These are phyloP conservation scores for Oostethus manadensis DNA, from an alignment of 2,113 vertebrate genomes.

Conservation along the genomic window DNA sequence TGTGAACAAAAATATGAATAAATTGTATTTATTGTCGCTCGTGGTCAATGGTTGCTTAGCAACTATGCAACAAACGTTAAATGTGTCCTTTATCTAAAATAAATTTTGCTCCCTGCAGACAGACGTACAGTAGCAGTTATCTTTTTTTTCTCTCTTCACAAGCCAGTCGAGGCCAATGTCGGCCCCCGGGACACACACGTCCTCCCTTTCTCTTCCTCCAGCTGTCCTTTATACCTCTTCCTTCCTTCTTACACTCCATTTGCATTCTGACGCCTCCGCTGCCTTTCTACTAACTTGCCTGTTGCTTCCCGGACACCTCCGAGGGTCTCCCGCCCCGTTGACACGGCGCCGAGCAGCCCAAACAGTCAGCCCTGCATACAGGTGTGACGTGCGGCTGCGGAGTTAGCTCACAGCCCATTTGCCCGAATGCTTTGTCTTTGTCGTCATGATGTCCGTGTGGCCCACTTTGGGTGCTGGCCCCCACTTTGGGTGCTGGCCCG, in stretches of 20 bases:
- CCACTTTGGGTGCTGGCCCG: background rate
- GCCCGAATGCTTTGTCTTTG: background rate
- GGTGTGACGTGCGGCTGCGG: conserved; percentile 11
- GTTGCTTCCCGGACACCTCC: conserved; percentile 44
- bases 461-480: background rate
- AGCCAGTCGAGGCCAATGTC: conserved; percentile 11
- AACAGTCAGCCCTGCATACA: conserved; percentile 23
- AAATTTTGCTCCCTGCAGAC: background rate
- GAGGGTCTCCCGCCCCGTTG: conserved; percentile 3
- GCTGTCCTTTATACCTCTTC: conserved; percentile 37
- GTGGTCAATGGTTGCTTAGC: background rate
- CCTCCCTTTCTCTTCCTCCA: conserved; percentile 33
- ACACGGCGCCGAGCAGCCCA: conserved; percentile 14
- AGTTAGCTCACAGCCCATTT: conserved; percentile 23
- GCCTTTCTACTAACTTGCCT: conserved; percentile 29
- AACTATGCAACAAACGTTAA: background rate
- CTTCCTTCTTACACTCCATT: conserved; percentile 6
- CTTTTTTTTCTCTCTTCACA: conserved; percentile 2
- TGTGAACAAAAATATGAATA: no score
- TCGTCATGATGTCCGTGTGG: background rate
- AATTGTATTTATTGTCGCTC: no score
- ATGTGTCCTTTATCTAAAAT: conserved; percentile 4
- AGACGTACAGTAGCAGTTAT: background rate
- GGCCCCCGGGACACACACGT: conserved; percentile 22
- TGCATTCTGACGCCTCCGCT: conserved; percentile 17